A percentile compares a stretch with the other conserved stretches of the same genome.
Conservation (phyloP, 2,888 invertebrate species). For the Leptopilina myrica region DNA sequence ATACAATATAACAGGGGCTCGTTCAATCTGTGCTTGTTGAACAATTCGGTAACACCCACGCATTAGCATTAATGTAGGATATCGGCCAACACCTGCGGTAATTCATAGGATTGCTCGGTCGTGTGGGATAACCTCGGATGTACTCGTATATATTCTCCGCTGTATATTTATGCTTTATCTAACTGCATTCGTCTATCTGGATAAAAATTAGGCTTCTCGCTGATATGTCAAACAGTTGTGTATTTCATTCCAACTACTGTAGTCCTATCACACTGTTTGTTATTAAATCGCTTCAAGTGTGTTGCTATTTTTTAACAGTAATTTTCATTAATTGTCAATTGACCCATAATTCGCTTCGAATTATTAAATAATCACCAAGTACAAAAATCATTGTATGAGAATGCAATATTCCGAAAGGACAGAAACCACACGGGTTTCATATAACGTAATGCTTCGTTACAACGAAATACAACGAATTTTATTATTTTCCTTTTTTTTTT, state of each 20-base stretch:
- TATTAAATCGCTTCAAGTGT: no score
- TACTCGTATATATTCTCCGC: slow-evolving; percentile 14
- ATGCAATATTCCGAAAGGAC: no score
- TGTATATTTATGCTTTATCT: slow-evolving; percentile 22
- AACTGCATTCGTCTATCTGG: background rate
- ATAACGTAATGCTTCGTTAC: no score
- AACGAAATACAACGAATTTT: background rate
- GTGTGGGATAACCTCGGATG: slow-evolving; percentile 53
- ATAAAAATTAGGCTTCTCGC: slow-evolving; percentile 20
- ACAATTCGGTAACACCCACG: slow-evolving; percentile 71
- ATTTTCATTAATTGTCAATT: no score
- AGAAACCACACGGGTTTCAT: no score
- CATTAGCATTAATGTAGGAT: slow-evolving; percentile 71
- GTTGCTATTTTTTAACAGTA: no score
- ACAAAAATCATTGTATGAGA: no score
- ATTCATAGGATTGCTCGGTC: slow-evolving; percentile 65
- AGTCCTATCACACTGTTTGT: no score
- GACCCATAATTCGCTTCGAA: no score
- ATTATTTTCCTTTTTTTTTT: background rate
- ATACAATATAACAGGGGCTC: slow-evolving; percentile 63
- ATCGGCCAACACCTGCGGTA: slow-evolving; percentile 69
- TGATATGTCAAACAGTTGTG: slow-evolving; percentile 13
- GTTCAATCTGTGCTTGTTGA: slow-evolving; percentile 71
- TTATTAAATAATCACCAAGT: no score
- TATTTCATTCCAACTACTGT: background rate